These are phyloP conservation scores for Nymphalis urticae DNA, from an alignment of 2,888 invertebrate genomes.

Conservation along the genomic window DNA sequence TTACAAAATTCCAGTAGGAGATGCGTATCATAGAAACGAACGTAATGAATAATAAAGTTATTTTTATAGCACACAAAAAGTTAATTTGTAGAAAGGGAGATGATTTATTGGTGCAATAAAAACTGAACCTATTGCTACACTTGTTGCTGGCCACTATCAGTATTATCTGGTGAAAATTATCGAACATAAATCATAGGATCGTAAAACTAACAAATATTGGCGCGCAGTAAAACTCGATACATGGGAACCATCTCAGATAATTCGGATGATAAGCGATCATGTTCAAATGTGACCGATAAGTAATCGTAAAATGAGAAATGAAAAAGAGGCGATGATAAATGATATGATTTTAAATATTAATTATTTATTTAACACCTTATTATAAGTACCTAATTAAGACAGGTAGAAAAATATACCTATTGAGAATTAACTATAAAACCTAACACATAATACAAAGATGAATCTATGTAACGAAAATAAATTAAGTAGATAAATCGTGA, in stretches of 20 bases:
- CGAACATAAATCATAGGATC: constrained; percentile 33
- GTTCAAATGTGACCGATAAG: constrained; percentile 26
- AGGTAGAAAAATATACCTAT: too few species aligned
- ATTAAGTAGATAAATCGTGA: too few species aligned
- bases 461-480: too few species aligned
- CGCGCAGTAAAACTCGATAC: constrained; percentile 30
- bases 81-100: constrained; percentile 15
- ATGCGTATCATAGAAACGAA: neutral
- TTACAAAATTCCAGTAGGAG: constrained; percentile 6
- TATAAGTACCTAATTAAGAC: neutral
- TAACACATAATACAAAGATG: too few species aligned
- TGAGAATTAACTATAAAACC: too few species aligned
- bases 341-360: neutral
- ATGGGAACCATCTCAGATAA: constrained; percentile 29
- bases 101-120: constrained; percentile 7
- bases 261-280: constrained; percentile 21
- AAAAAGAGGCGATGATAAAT: neutral
- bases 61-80: constrained; percentile 10
- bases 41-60: constrained; percentile 4
- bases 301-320: neutral
- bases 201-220: constrained; percentile 32
- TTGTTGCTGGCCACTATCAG: constrained; percentile 27
- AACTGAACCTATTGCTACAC: constrained; percentile 24
- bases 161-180: constrained; percentile 26
- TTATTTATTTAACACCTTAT: neutral